Evolutionary conservation across 2,113 vertebrate genomes (phyloP).

Genomic region (Pagrus major): DNA sequence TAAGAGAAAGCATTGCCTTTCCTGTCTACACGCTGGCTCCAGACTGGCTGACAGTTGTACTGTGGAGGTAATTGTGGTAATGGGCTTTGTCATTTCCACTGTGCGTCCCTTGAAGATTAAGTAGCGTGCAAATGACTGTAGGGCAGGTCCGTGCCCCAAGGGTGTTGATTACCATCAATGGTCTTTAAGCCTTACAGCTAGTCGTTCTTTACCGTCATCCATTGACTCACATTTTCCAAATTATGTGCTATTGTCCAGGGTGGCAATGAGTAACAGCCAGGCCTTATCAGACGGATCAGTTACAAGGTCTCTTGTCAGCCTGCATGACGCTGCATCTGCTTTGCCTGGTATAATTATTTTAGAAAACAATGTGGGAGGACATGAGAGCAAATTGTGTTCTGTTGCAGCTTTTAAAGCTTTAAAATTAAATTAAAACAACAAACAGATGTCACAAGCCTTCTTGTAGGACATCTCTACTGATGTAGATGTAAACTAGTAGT

Average conservation of each 20-base stretch:
- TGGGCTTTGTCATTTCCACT: conserved; percentile 82
- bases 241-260: conserved; percentile 1
- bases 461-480: not conserved
- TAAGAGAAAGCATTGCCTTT: conserved; percentile 9
- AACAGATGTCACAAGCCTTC: not conserved
- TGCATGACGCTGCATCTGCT: conserved; percentile 2
- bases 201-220: conserved; percentile 17
- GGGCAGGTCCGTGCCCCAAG: conserved; percentile 44
- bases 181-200: conserved; percentile 45
- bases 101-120: conserved; percentile 76
- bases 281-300: conserved; percentile 28
- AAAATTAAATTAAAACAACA: conserved; percentile 24
- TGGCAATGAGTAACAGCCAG: conserved; percentile 2
- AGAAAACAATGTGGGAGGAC: not conserved
- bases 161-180: conserved; percentile 65
- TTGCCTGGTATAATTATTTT: conserved; percentile 10
- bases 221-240: conserved; percentile 4
- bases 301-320: conserved; percentile 6
- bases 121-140: conserved; percentile 66
- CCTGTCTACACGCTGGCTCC: conserved; percentile 5
- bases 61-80: conserved; percentile 70
- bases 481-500: not conserved
- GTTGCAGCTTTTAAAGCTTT: conserved; percentile 8
- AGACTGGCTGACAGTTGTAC: conserved; percentile 46
- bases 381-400: not conserved